Percentiles rank a stretch among this genome's conserved stretches.
phyloP scores from a whole-genome alignment of 2,888 invertebrate genomes.

The Sussaba pulchella region DNA sequence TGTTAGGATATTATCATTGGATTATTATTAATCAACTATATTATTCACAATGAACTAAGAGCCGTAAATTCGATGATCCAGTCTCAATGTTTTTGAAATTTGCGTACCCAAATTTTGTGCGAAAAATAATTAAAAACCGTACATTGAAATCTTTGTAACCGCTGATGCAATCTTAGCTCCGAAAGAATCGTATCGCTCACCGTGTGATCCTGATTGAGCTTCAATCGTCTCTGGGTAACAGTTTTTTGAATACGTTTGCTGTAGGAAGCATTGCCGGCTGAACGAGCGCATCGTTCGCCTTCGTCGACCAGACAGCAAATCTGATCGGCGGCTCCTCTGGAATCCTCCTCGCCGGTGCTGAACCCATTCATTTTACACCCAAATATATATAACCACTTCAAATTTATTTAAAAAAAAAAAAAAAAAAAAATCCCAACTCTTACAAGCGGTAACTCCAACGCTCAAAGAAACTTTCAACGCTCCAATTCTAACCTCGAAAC shows the following conservation, averaged over 20 bases:
- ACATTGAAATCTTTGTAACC: no score
- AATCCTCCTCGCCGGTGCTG: conserved; percentile 96
- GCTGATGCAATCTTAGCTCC: no score
- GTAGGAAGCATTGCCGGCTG: conserved; percentile 97
- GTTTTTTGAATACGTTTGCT: conserved; percentile 98
- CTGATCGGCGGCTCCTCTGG: conserved; percentile 94
- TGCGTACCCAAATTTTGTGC: no score
- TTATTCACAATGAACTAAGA: no score
- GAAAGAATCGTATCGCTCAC: conserved; percentile 85
- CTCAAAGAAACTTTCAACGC: background rate
- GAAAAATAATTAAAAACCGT: no score
- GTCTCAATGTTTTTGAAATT: no score
- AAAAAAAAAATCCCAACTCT: conserved; percentile 2
- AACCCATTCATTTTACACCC: conserved; percentile 92
- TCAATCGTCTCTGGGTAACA: conserved; percentile 95
- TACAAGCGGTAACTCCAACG: conserved; percentile 2
- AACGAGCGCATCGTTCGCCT: conserved; percentile 93
- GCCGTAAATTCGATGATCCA: no score
- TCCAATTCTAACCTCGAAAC: no score
- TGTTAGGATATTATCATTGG: no score
- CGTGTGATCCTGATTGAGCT: conserved; percentile 93
- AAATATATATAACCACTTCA: background rate
- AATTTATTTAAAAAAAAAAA: background rate
- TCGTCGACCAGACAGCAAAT: conserved; percentile 97
- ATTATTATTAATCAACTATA: no score